Evolutionary conservation across 2,113 vertebrate species (phyloP), one percentile per base, ranked within the genome.

Genomic region (Colius striatus): DNA sequence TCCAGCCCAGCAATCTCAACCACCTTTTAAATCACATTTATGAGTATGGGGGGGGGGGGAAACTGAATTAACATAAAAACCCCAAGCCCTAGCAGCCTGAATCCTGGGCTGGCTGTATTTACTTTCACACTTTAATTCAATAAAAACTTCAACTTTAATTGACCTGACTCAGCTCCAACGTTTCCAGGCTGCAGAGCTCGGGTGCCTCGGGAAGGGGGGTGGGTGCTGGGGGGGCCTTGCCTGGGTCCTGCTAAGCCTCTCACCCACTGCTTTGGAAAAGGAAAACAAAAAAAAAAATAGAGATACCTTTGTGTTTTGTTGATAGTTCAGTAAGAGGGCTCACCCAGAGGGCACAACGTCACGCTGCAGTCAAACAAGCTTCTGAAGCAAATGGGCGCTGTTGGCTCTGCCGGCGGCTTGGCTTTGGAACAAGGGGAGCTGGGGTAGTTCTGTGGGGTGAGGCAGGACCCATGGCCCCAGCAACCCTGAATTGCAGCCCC

Each of bases 101-200:
- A 85, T 63, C 21, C 68, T 23, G 76, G 48, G 43, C 83, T 89
- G 94, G 65, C 48, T 84, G 16, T 55, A 25, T 84, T 84, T 82
- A 47, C 62, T 84, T 90, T 91, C 87, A 94, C 77, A 78, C 87
- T 92, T 92, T 18, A 92, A 87, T 91, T 92, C 89, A 92, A 54
- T 94, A 92, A 89, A 94, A 89, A 6, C n/a, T 45, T 80, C 38
- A 7, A 36, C 50, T 92, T 89, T 57, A 75, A 94, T 79, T 75
- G 89, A 63, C 50, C 70, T 81, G 91, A 84, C 71, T 72, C 1
- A 0, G 38, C 61, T 94, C 91, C 95, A 84, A 9, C 20, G 23
- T 71, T 86, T 93, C 76, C 79, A 84, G 55, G 2, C 3, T 13
- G 17, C 62, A 65, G 62, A 23, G 27, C 36, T 73, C 10, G 1